Percentiles rank a stretch among this genome's conserved stretches.
phyloP scores from a whole-genome alignment of 2,113 vertebrate species.

The Paratilapia polleni region DNA sequence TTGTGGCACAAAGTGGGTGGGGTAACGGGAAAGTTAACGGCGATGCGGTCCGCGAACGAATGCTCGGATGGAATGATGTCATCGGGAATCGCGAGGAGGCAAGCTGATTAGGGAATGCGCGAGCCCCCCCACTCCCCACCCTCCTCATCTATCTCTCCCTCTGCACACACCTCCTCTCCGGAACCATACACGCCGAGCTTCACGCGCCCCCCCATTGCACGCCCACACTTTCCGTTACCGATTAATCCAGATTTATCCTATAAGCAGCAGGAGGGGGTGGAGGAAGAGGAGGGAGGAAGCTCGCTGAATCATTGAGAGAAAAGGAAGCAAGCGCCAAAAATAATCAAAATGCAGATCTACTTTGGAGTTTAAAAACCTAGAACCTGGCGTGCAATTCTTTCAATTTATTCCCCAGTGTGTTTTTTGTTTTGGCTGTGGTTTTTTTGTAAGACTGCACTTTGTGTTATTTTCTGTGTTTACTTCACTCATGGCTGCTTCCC shows the following conservation, averaged over 20 bases:
- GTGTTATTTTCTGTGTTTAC: neutral
- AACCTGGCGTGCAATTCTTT: neutral
- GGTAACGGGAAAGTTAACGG: conserved; percentile 62
- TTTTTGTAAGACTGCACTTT: neutral
- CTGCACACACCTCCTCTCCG: conserved; percentile 31
- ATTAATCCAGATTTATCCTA: conserved; percentile 63
- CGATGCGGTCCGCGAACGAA: conserved; percentile 66
- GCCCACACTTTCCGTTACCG: conserved; percentile 67
- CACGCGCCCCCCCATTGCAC: conserved; percentile 34
- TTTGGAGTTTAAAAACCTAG: conserved; percentile 2
- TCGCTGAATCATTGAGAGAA: conserved; percentile 67
- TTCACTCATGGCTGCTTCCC: conserved; percentile 7
- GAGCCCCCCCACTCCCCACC: conserved; percentile 12
- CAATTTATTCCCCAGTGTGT: neutral
- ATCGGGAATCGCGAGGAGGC: conserved; percentile 74
- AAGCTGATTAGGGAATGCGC: conserved; percentile 58
- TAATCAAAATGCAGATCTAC: conserved; percentile 16
- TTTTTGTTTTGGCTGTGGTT: neutral
- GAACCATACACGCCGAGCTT: conserved; percentile 52
- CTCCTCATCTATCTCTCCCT: neutral
- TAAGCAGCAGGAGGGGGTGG: conserved; percentile 44
- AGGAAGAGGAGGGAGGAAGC: conserved; percentile 31
- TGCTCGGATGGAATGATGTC: conserved; percentile 79
- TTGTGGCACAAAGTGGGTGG: conserved; percentile 60
- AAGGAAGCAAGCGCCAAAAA: conserved; percentile 39